phyloP scores from a whole-genome alignment of 2,113 vertebrate genomes.

The Marmota monax region DNA sequence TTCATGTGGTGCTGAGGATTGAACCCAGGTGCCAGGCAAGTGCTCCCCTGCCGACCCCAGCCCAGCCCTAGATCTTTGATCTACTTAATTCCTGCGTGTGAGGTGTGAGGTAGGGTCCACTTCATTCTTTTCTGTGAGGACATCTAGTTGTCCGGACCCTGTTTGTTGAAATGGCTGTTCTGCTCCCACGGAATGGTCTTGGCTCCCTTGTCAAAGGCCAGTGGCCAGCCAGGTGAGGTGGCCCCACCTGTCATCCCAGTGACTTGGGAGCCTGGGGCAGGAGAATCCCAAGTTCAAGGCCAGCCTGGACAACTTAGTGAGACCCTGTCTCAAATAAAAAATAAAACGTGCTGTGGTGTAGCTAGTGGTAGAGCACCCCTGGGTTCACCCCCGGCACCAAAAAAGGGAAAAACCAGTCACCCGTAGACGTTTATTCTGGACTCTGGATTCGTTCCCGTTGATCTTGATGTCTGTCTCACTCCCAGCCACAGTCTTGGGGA shows the following conservation, averaged over 20 bases:
- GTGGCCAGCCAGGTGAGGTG: background rate
- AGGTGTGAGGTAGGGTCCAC: background rate
- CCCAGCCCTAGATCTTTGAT: background rate
- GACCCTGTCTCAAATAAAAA: no score
- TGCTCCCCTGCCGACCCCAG: no score
- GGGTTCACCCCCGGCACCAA: no score
- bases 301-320: background rate
- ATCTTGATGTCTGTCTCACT: rapidly evolving
- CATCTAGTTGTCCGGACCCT: background rate
- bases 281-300: background rate
- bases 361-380: no score
- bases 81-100: no score
- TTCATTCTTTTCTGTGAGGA: background rate
- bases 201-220: background rate
- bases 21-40: no score
- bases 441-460: background rate
- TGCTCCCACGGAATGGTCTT: background rate
- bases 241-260: no score
- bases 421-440: no score
- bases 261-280: background rate
- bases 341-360: no score
- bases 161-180: background rate
- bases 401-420: no score
- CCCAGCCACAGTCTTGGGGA: background rate
- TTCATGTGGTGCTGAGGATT: no score